phyloP scores from a whole-genome alignment of 1,140 invertebrate species.

The Ectropis grisescens region DNA sequence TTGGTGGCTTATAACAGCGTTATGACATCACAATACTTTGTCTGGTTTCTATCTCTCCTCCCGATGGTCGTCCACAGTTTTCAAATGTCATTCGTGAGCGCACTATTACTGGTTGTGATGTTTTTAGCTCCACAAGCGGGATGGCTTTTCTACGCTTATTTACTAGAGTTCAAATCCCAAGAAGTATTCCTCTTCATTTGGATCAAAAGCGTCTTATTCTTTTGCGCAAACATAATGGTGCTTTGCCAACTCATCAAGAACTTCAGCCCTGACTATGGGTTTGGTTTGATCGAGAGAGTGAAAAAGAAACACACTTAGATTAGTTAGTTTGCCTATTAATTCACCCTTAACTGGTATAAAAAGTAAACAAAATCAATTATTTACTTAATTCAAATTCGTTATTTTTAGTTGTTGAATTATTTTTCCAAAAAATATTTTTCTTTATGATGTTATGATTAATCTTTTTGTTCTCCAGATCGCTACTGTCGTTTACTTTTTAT shows the following conservation, averaged over 20 bases:
- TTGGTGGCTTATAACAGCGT: slow-evolving; percentile 97
- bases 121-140: slow-evolving; percentile 87
- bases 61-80: slow-evolving; percentile 83
- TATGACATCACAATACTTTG: slow-evolving; percentile 97
- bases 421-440: too few relatives aligned
- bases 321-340: too few relatives aligned
- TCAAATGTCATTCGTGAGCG: slow-evolving; percentile 60
- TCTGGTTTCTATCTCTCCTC: slow-evolving; percentile 94
- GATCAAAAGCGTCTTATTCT: slow-evolving; percentile 83
- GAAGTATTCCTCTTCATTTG: slow-evolving; percentile 88
- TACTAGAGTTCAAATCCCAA: slow-evolving; percentile 89
- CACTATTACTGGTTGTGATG: slow-evolving; percentile 64
- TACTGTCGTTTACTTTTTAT: too few relatives aligned
- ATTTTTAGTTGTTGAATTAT: too few relatives aligned
- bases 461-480: too few relatives aligned
- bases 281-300: slow-evolving; percentile 16
- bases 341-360: too few relatives aligned
- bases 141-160: slow-evolving; percentile 94
- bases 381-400: too few relatives aligned
- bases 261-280: slow-evolving; percentile 58
- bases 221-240: slow-evolving; percentile 82
- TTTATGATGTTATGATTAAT: too few relatives aligned
- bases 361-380: too few relatives aligned
- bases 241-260: slow-evolving; percentile 76
- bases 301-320: too few relatives aligned